Base-by-base conservation (phyloP, 2,888 invertebrate species). In the Andrena fulva region DNA sequence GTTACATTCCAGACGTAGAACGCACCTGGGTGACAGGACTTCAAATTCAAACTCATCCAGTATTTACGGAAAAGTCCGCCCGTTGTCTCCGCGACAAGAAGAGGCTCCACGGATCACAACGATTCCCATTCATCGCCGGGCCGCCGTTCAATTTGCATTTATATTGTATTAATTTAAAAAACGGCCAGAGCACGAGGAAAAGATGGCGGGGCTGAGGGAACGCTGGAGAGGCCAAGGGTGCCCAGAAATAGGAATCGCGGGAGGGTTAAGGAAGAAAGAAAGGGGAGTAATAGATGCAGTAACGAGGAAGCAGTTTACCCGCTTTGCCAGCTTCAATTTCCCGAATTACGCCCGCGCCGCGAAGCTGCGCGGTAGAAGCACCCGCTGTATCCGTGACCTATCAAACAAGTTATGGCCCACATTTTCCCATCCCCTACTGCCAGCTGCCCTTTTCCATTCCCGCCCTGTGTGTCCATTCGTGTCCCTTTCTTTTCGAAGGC, bases 81-180 rank as follows among this genome's bases (percentile, higher is more conserved):
- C 24, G 20, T 24, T n/a, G 33, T 29, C 27, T 24, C 12, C 12
- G 33, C 52, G 33, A 42, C 63, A 42, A 52, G 31, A 48, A 16
- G 31, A 48, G 8, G 2, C 66, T 10, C 31, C 20, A 64, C 16
- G 27, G 52, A 60, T 56, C 64, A 48, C 60, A 70, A 56, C 29
- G 69, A 62, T 73, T 85, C 85, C 76, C 84, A 83, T 85, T 85
- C 85, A 84, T 87, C 86, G 85, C 82, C 48, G 62, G 73, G n/a
- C 62, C 70, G 79, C 78, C 71, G 85, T 90, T 90, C 86, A 89
- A 91, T 91, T 91, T 91, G 89, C 91, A 91, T 91, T 91, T 91
- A 91, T 91, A 91, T 91, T 91, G 89, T 90, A 91, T 91, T 91
- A 91, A 91, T 91, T 90, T 87, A 87, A 88, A 85, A 85, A 85